Evolutionary conservation across 2,113 vertebrate species (phyloP), one percentile per base, ranked within the genome.

Genomic region (Mirza zaza): DNA sequence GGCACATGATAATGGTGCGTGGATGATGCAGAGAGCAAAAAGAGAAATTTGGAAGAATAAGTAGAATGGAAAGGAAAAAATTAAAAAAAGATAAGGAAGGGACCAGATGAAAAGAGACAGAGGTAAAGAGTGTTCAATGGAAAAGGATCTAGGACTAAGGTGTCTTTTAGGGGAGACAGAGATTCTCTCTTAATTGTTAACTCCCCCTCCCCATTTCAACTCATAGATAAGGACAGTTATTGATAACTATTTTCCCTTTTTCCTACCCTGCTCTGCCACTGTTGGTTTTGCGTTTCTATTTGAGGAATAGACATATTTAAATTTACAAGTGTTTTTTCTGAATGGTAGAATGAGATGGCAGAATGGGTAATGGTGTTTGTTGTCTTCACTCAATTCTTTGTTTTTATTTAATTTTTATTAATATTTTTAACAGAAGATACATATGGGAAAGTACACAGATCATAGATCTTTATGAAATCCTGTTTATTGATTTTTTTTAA

Each of bases 11-110:
- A 97, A 70, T 93, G 67, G 87, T 61, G 92, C 8, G 32, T 84
- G 70, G 89, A 80, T 95, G 57, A 80, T 95, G 57, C 45, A 91
- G 82, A 73, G 68, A 92, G 80, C 15, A 91, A 52, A 91, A 85
- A 92, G 63, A 92, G 70, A 96, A 73, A 23, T 73, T 45, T 71
- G 32, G 32, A 85, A 92, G 39, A 94, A 84, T 92, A 75, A 68
- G 45, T 65, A 87, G n/a, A 86, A 70, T 6, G 21, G 36, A 59
- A 87, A 20, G 32, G 63, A 70, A 20, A 23, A 15, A 61, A 92
- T 59, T 57, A 9, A 29, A 42, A 95, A 84, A 36, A 57, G 45
- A 57, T 75, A 57, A 83, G 76, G 5, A 55, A 90, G 36, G n/a
- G 15, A 90, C 29, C 14, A 83, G 39, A 12, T 75, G 42, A 77